Evolutionary conservation across 2,113 vertebrate species (phyloP).

Genomic region (Oxyura jamaicensis): DNA sequence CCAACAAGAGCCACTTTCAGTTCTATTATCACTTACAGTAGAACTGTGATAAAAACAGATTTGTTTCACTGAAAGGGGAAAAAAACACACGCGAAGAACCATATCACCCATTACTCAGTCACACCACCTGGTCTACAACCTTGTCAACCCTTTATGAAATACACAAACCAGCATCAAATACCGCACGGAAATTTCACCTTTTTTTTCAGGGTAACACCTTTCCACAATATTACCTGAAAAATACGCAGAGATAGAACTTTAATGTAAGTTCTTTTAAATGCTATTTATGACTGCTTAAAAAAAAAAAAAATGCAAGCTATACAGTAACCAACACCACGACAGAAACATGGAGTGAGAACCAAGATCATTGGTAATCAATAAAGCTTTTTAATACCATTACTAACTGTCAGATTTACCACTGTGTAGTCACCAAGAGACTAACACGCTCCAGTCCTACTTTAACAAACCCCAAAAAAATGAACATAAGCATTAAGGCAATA

Average conservation of each 20-base stretch:
- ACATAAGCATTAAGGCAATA: not conserved
- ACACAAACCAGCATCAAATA: not conserved
- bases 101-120: not conserved
- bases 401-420: not conserved
- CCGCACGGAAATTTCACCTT: not conserved
- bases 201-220: not conserved
- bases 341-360: not conserved
- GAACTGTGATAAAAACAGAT: not conserved
- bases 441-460: fast-evolving
- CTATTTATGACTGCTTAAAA: not conserved
- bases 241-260: not conserved
- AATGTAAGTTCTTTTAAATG: not conserved
- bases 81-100: not conserved
- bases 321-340: not conserved
- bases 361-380: not conserved
- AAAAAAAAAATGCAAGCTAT: not conserved
- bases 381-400: not conserved
- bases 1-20: not conserved
- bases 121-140: not conserved
- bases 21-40: not conserved
- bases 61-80: not conserved
- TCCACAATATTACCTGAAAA: not conserved
- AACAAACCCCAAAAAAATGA: not conserved
- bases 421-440: not conserved
- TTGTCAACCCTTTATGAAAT: not conserved